Conservation (phyloP, 1,140 invertebrate species). For the Microplitis mediator region DNA sequence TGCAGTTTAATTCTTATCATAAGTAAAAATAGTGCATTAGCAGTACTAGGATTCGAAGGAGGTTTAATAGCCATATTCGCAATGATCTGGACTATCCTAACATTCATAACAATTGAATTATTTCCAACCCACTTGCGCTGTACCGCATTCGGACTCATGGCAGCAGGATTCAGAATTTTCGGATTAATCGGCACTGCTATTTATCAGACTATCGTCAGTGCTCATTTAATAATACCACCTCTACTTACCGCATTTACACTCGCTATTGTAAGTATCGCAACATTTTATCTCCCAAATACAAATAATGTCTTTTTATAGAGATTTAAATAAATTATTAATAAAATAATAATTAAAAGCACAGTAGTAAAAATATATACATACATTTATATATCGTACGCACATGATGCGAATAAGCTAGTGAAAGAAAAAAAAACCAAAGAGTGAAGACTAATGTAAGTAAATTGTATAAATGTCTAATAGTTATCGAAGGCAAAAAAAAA, state of each 20-base stretch:
- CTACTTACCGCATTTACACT: constrained; percentile 48
- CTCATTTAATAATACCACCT: constrained; percentile 48
- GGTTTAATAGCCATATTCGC: constrained; percentile 52
- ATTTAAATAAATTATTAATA: not conserved
- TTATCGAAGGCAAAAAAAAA: not conserved
- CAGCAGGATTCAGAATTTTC: constrained; percentile 48
- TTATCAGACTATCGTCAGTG: constrained; percentile 50
- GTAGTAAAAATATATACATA: not conserved
- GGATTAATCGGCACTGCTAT: constrained; percentile 50
- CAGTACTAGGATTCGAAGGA: constrained; percentile 51
- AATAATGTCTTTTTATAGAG: constrained; percentile 53
- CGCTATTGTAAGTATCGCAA: constrained; percentile 48
- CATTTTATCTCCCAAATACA: constrained; percentile 54
- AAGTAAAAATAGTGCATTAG: constrained; percentile 44
- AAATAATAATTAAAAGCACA: not conserved
- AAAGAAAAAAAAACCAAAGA: no score
- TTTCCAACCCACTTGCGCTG: constrained; percentile 55
- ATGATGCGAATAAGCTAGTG: no score
- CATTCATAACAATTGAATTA: constrained; percentile 50
- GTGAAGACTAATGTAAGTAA: no score
- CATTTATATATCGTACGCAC: not conserved
- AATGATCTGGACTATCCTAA: constrained; percentile 51
- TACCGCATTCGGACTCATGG: constrained; percentile 53
- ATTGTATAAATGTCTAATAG: not conserved
- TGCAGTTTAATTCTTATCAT: constrained; percentile 39